A percentile compares a stretch with the other conserved stretches of the same genome.
These are phyloP conservation scores for Saturnia pavonia DNA, from an alignment of 2,888 invertebrate genomes.

Conservation along the genomic window DNA sequence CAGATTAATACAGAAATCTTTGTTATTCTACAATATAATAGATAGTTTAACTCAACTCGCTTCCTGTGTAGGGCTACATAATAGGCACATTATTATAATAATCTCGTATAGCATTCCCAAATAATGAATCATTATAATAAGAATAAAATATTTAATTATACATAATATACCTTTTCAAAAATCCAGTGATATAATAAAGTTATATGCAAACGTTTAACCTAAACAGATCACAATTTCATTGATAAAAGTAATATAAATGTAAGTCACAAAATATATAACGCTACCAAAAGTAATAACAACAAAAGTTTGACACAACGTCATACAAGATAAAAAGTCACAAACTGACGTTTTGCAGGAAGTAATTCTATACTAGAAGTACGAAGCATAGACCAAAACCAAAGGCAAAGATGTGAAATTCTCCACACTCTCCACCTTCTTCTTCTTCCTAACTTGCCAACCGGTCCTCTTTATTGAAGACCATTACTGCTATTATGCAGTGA, in stretches of 20 bases:
- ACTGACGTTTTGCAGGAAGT: slow-evolving; percentile 59
- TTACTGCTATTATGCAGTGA: no score
- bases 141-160: slow-evolving; percentile 39
- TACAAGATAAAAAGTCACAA: slow-evolving; percentile 46
- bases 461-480: no score
- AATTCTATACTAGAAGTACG: no score
- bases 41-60: slow-evolving; percentile 41
- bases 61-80: slow-evolving; percentile 61
- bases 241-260: slow-evolving; percentile 51
- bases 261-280: slow-evolving; percentile 50
- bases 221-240: slow-evolving; percentile 54
- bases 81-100: slow-evolving; percentile 58
- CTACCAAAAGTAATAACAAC: slow-evolving; percentile 69
- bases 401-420: no score
- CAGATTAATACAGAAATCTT: slow-evolving; percentile 39
- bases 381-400: no score
- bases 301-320: slow-evolving; percentile 69
- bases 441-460: no score
- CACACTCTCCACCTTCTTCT: no score
- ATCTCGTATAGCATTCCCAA: slow-evolving; percentile 68
- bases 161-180: slow-evolving; percentile 51
- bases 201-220: slow-evolving; percentile 34
- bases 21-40: slow-evolving; percentile 30
- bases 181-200: slow-evolving; percentile 38
- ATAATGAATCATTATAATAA: slow-evolving; percentile 68